Base-by-base conservation (phyloP, 1,140 invertebrate genomes). In the Achroia grisella region DNA sequence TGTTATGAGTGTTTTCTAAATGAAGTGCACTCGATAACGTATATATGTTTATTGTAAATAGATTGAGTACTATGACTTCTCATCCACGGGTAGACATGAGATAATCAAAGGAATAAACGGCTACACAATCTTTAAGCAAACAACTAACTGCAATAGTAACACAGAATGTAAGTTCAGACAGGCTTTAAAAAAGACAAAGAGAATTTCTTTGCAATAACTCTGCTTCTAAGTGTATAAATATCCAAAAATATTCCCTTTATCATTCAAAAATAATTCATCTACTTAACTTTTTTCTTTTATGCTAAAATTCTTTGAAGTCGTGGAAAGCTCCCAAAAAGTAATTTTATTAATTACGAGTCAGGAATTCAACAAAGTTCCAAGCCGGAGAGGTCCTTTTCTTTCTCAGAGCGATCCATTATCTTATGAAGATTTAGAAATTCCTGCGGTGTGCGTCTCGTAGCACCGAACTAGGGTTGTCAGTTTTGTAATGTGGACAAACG, bases 281-380 rank as follows among this genome's bases (percentile, higher is more conserved):
- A 79, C 76, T 81, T 81, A 82, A 82, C 75, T 79, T 85, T 80
- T 74, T 85, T 82, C 78, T 67, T 85, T 85, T 82, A 81, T 85
- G 77, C 63, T 74, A 68, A 81, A 81, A 85, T 81, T 79, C 81
- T 85, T 85, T 85, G 78, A 85, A 85, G 81, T 79, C 75, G 75
- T 64, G 71, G 70, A 85, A 79, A 82, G 81, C 81, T 82, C 65
- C 81, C 78, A 85, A 85, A 83, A 85, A 85, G 81, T 85, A 85
- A 85, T 85, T 85, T 85, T 85, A 85, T 85, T 85, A 85, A 85
- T 85, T 85, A 85, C 78, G 73, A 85, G 81, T 81, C 81, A 85
- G 73, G 75, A 85, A 85, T 85, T 81, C 81, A 79, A 76, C 76
- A 77, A 82, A 82, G 78, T 82, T 82, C 76, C 73, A 61, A 71